Base-by-base conservation (phyloP, 2,888 invertebrate species). In the Drosophila sordidula region DNA sequence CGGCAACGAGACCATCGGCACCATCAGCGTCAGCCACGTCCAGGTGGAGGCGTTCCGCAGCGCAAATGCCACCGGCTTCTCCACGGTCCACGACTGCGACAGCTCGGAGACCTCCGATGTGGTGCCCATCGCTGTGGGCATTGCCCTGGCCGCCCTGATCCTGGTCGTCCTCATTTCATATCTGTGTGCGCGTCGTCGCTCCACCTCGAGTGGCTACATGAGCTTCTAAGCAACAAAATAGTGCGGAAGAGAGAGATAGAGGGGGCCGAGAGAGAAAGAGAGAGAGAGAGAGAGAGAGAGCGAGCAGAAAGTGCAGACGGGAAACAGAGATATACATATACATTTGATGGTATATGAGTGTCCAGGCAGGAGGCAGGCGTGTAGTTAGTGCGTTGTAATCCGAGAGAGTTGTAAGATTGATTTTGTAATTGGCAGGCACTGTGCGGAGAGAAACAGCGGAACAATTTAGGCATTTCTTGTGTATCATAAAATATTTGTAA, bases 111-210 rank as follows among this genome's bases (percentile, higher is more conserved):
- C 96, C 5, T 95, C 97, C 14, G 99, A 99, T 93, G 95, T 98
- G 72, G 98, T 99, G 63, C 99, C 99, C 25, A 98, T 99, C 90
- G 98, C 97, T 22, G 99, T 99, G 70, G 99, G 99, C 14, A 97
- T 97, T 91, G 97, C 97, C 52, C 94, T 99, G 64, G 97, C 97
- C 71, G 97, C 95, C 74, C 54, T 86, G 8, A 86, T 86, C 51
- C 93, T 98, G 68, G 95, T 98, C 76, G 98, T 99, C 55, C 94
- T 99, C 79, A 94, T 96, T 80, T 98, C 97, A 45, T 99, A 99
- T 93, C 94, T 99, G 75, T 95, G 98, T 90, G 98, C 97, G 66
- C 96, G 99, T 89, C 95, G 96, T 90, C 95, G 97, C 90, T 95
- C 95, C 90, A 95, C 95, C 91, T 95, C 96, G 54, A 94, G 95